Base-by-base conservation (phyloP, 1,140 invertebrate species). In the Trachymyrmex septentrionalis region DNA sequence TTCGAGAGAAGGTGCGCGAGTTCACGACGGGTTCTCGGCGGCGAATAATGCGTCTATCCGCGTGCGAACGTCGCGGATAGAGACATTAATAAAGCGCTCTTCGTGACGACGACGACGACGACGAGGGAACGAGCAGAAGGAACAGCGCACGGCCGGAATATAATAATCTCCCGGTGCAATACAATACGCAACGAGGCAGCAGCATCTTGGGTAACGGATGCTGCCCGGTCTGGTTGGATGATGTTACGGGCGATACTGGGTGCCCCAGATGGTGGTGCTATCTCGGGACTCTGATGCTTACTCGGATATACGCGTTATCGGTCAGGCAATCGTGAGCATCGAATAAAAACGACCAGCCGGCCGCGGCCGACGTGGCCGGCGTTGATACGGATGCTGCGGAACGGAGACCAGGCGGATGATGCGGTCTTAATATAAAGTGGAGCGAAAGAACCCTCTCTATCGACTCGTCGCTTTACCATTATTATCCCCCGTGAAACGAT, bases 41-140 rank as follows among this genome's bases (percentile, higher is more conserved):
- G 75, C 84, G 85, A 88, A 80, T 89, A 87, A 89, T 84, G 53
- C 80, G 82, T 85, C 80, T 84, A 86, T 88, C 85, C 81, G 87
- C 76, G 78, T 75, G 80, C 67, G 78, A 50, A 76, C 86, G 86
- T 85, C 85, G 80, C 69, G 87, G 91, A 91, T 91, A 91, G 88
- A 92, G 91, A 92, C 91, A 92, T 92, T 92, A 92, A 92, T 92
- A 92, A 92, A 85, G 84, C 57, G 78, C 69, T 16, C 55, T 61
- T 84, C 91, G 87, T 78, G 91, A 86, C 88, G 89, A 75, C 85
- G 88, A 38, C 75, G n/a, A n/a, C 85, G 88, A 53, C 85, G 88
- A 38, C 75, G 75, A 48, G 72, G 44, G 72, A 77, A 80, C 76
- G 27, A 27, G 78, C 55, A 73, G 80, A 59, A 34, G 63, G 59